phyloP scores from a whole-genome alignment of 2,113 vertebrate species.

The Copsychus sechellarum region DNA sequence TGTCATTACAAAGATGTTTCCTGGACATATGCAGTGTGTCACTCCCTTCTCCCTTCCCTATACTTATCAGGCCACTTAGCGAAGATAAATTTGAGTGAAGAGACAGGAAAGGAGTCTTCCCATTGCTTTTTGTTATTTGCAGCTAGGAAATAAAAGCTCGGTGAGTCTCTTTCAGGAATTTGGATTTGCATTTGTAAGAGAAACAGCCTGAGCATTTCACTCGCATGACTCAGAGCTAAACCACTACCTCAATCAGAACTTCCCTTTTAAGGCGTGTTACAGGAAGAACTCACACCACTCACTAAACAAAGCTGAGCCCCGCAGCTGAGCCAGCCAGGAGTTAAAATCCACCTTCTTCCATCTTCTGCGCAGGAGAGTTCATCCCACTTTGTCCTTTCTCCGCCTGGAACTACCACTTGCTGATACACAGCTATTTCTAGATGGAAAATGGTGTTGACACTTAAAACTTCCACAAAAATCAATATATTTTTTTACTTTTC shows the following conservation, averaged over 20 bases:
- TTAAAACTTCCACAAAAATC: background rate
- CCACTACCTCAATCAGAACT: constrained; percentile 34
- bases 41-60: background rate
- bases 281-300: constrained; percentile 29
- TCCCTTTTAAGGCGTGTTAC: constrained; percentile 66
- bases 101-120: background rate
- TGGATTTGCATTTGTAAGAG: constrained; percentile 4
- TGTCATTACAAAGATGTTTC: background rate
- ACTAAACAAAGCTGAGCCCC: background rate
- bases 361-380: background rate
- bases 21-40: background rate
- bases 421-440: background rate
- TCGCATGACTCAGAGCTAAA: constrained; percentile 70
- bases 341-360: background rate
- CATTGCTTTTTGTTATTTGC: background rate
- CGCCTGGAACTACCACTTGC: background rate
- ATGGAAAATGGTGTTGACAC: background rate
- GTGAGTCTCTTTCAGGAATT: background rate
- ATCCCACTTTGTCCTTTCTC: background rate
- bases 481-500: constrained; percentile 27
- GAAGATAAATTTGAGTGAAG: background rate
- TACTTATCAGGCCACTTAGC: background rate
- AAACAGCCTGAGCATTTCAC: constrained; percentile 45
- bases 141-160: constrained; percentile 20
- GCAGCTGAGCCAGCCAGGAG: background rate